Percentiles rank a stretch among this genome's conserved stretches.
Conservation (phyloP, 2,888 invertebrate genomes). For the Cephus sareptanus region DNA sequence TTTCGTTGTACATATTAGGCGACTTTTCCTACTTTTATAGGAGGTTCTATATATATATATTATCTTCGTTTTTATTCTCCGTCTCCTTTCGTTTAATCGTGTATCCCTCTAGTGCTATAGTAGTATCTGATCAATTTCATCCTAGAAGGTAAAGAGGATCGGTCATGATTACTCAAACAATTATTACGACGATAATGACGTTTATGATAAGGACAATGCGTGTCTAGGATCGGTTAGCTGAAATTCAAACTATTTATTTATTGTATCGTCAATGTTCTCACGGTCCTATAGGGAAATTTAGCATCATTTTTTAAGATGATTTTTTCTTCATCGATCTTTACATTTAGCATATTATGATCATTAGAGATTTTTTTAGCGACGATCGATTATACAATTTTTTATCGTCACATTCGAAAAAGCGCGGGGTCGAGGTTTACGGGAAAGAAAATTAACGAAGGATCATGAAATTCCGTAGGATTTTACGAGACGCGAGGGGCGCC, state of each 20-base stretch:
- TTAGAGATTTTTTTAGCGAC: conserved; percentile 28
- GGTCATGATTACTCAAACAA: conserved; percentile 6
- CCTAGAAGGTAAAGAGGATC: conserved; percentile 12
- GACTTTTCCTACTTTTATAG: conserved; percentile 42
- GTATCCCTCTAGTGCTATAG: background rate
- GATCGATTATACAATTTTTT: conserved; percentile 36
- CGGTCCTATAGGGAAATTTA: conserved; percentile 38
- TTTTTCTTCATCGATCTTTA: conserved; percentile 33
- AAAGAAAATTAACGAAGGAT: background rate
- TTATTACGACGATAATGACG: background rate
- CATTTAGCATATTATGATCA: conserved; percentile 25
- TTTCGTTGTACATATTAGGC: conserved; percentile 51
- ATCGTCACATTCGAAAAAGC: conserved; percentile 34
- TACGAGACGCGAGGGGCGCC: background rate
- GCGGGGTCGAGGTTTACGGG: conserved; percentile 25
- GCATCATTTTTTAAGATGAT: conserved; percentile 44
- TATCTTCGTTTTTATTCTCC: conserved; percentile 27
- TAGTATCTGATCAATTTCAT: conserved; percentile 16
- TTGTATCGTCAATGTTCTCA: conserved; percentile 28
- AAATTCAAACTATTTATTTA: conserved; percentile 34
- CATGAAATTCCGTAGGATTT: too few species aligned
- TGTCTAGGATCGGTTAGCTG: conserved; percentile 32
- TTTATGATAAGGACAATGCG: conserved; percentile 16
- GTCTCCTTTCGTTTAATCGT: conserved; percentile 13
- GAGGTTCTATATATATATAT: conserved; percentile 13